Percentiles rank a stretch among this genome's conserved stretches.
Conservation (phyloP, 2,797 vertebrate genomes). For the Protosalanx chinensis region DNA sequence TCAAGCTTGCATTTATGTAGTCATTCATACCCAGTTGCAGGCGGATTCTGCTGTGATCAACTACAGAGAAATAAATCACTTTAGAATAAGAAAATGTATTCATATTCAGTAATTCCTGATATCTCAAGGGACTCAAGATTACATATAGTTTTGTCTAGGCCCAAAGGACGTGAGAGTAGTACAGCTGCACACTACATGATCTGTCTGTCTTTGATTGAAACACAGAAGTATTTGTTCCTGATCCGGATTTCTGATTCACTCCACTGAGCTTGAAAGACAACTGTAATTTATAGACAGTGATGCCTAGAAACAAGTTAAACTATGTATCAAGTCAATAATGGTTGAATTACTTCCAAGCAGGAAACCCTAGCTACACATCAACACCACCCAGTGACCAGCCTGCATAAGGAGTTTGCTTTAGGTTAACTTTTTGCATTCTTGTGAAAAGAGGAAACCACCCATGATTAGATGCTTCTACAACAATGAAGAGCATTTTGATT, state of each 20-base stretch:
- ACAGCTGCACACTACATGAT: constrained; percentile 31
- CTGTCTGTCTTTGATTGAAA: constrained; percentile 14
- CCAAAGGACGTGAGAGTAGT: constrained; percentile 9
- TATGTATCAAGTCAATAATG: constrained; percentile 31
- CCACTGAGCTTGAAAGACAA: constrained; percentile 11
- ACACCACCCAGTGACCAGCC: constrained; percentile 22
- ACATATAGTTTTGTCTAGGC: neutral
- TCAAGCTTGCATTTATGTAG: constrained; percentile 97
- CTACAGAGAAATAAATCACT: constrained; percentile 63
- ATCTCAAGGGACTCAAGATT: neutral
- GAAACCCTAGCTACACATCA: constrained; percentile 7
- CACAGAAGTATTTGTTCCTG: constrained; percentile 30
- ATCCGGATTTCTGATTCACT: constrained; percentile 46
- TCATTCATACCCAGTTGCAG: constrained; percentile 89
- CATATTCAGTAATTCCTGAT: neutral
- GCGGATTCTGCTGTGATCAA: constrained; percentile 97
- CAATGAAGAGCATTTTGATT: neutral
- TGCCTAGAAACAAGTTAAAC: neutral
- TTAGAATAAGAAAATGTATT: constrained; percentile 11
- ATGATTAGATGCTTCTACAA: constrained; percentile 33
- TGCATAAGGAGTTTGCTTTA: constrained; percentile 16
- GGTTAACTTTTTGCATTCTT: constrained; percentile 45
- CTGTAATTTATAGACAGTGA: constrained; percentile 15
- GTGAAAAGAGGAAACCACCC: constrained; percentile 63
- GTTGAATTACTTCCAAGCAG: constrained; percentile 17